Conservation (phyloP, 2,888 invertebrate genomes). For the Cheilosia scutellata region DNA sequence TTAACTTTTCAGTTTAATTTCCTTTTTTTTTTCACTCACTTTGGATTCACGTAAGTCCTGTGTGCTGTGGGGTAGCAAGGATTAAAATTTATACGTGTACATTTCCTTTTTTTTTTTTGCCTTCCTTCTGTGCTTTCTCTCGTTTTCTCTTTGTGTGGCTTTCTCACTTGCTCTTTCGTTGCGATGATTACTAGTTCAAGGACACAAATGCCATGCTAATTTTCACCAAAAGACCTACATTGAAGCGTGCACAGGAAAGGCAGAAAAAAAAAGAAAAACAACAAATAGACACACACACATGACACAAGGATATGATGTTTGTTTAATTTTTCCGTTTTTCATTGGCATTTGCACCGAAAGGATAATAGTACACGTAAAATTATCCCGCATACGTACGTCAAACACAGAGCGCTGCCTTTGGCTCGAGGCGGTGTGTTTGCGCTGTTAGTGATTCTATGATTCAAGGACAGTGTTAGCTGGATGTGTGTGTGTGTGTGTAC, state of each 20-base stretch:
- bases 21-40: conserved; percentile 40
- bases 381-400: conserved; percentile 30
- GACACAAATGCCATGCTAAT: conserved; percentile 75
- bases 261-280: conserved; percentile 23
- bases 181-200: conserved; percentile 74
- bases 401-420: conserved; percentile 18
- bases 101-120: conserved; percentile 16
- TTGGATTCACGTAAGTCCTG: conserved; percentile 40
- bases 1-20: conserved; percentile 60
- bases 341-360: conserved; percentile 50
- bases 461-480: conserved; percentile 73
- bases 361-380: conserved; percentile 61
- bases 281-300: conserved; percentile 12
- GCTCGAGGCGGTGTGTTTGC: conserved; percentile 40
- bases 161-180: conserved; percentile 74
- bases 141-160: conserved; percentile 35
- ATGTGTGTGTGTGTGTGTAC: conserved; percentile 29
- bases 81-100: conserved; percentile 65
- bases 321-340: conserved; percentile 42
- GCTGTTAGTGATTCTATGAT: conserved; percentile 15
- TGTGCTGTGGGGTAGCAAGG: conserved; percentile 37
- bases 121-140: conserved; percentile 17
- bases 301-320: conserved; percentile 55
- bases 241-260: conserved; percentile 60
- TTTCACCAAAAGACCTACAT: conserved; percentile 73